Conservation (phyloP, 2,888 invertebrate species). For the Scotopteryx bipunctaria region DNA sequence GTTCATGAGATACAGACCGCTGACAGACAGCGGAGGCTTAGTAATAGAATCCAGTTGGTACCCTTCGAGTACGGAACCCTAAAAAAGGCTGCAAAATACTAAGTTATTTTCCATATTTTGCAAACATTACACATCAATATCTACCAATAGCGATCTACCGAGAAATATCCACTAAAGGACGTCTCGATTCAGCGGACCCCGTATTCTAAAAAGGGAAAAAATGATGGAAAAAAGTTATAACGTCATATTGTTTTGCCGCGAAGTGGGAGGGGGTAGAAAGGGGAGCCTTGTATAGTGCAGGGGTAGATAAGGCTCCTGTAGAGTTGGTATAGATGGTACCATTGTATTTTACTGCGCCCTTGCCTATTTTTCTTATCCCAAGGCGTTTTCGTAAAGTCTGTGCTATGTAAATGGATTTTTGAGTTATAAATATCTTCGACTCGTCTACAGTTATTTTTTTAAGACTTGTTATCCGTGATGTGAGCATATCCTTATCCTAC, state of each 20-base stretch:
- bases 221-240: slow-evolving; percentile 79
- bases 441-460: no score
- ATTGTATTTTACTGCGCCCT: slow-evolving; percentile 67
- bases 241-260: slow-evolving; percentile 83
- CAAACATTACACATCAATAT: slow-evolving; percentile 2
- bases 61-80: no score
- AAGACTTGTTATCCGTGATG: no score
- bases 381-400: slow-evolving; percentile 56
- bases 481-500: no score
- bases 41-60: no score
- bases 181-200: slow-evolving; percentile 63
- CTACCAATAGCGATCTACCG: slow-evolving; percentile 28
- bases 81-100: background rate
- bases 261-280: slow-evolving; percentile 55
- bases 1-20: no score
- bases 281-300: slow-evolving; percentile 72
- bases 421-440: slow-evolving; percentile 5
- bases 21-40: no score
- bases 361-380: slow-evolving; percentile 64
- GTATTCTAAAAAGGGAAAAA: slow-evolving; percentile 80
- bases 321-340: slow-evolving; percentile 54
- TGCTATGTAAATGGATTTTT: slow-evolving; percentile 36
- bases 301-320: slow-evolving; percentile 74
- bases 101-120: background rate
- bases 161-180: slow-evolving; percentile 69